Evolutionary conservation across 2,113 vertebrate genomes (phyloP), one percentile per base, ranked within the genome.

Genomic region (Oncorhynchus kisutch): DNA sequence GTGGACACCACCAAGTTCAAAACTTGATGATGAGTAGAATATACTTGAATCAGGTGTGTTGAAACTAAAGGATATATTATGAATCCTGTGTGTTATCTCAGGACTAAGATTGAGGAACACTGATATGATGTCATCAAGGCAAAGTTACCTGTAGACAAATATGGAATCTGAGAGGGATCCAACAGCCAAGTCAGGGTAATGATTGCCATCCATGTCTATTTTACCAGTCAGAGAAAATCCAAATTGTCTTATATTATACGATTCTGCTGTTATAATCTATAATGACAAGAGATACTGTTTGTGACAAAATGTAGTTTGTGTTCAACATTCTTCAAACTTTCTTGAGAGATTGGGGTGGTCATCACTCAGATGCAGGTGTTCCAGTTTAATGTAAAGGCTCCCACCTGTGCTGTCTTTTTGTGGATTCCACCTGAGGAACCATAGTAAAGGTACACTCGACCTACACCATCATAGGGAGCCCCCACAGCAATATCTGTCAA

Each of bases 171-270:
- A 96, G 64, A 99, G 95, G 11, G 97, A 97, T 45, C 98, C 98
- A 7, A 99, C 90, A 71, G 96, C 97, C 87, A 99, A 76, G 78
- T 99, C 98, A 20, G 96, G 97, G 83, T 98, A 99, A 51, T 91
- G 88, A 88, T 99, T 99, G 83, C 62, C 86, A 82, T 99, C 98
- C 84, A 99, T 88, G 87, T 99, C 98, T 95, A 99, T 96, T 88
- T 96, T 96, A 70, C 96, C 97, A 69, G 96, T 95, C 87, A 99
- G 87, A 70, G 98, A 99, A 84, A 98, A 99, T 70, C 98, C 98
- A 86, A 99, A 99, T 77, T 85, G 91, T 39, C 0, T 78, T 11
- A 90, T 88, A 16, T 76, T 77, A 64, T n/a, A n/a, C 25, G 62
- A 64, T 25, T 64, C 62, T 13, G 62, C 20, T 25, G 22, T 64